Base-by-base conservation (phyloP, 2,888 invertebrate species). In the Clepsis dumicolana region DNA sequence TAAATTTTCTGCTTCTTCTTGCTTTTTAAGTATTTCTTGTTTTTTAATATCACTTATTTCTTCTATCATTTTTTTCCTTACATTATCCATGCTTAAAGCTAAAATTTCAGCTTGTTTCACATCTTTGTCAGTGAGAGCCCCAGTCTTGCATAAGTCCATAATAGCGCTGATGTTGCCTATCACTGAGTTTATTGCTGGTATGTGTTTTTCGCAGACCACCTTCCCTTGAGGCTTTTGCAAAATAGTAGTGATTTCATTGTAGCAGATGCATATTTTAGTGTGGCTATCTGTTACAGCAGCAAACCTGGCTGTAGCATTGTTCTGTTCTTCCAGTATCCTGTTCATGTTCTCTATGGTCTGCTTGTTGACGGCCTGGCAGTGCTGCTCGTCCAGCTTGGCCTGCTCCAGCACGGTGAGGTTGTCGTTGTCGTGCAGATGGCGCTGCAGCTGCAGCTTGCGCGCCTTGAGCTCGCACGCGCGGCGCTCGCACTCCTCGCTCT, bases 211-310 rank as follows among this genome's bases (percentile, higher is more conserved):
- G 70, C 89, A 80, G 12, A 94, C 82, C 41, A 75, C 77, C 75
- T 94, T 94, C 21, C 87, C 86, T 16, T 82, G 75, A 18, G 91
- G 86, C 60, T 94, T 88, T 44, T 92, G 84, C 4, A 94, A 79
- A n/a, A 94, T 75, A 16, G 85, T 82, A 2, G 88, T 88, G 56
- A 96, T 94, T 70, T 94, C 91, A 84, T 94, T 94, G 77, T 94
- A 95, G 71, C 92, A 87, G n/a, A 80, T 78, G 62, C 91, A 91
- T 74, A 95, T 95, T 75, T 94, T 94, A 0, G 90, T 88, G 72
- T 96, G 95, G 73, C 94, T 94, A 52, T 94, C 90, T 27, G 94
- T 93, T 18, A 96, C 94, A 0, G 93, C 88, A n/a, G 95, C 94
- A 73, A 95, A 89, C 60, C 90, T 80, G 4, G 85, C 85, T 5